Percentiles rank a stretch among this genome's conserved stretches.
Conservation (phyloP, 2,888 invertebrate species). For the Orgyia antiqua region DNA sequence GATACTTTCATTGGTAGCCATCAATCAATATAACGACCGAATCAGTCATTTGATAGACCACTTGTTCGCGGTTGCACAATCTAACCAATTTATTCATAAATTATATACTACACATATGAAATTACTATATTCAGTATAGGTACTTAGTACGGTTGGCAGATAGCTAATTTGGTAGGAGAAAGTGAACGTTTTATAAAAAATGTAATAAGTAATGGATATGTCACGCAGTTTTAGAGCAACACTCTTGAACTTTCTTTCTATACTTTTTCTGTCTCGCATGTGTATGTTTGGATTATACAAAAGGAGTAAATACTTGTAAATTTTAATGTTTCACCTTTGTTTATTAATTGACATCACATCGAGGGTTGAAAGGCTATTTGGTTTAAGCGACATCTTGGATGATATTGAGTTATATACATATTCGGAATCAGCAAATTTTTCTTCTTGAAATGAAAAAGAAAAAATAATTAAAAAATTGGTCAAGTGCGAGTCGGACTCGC, state of each 20-base stretch:
- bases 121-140: constrained; percentile 27
- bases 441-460: too few relatives aligned
- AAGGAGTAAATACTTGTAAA: too few relatives aligned
- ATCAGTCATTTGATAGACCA: constrained; percentile 19
- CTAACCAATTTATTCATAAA: constrained; percentile 36
- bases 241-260: not conserved
- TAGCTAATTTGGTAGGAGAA: constrained; percentile 35
- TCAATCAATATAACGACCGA: constrained; percentile 21
- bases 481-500: too few relatives aligned
- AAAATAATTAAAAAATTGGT: too few relatives aligned
- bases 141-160: constrained; percentile 21
- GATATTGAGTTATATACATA: too few relatives aligned
- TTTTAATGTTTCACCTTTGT: too few relatives aligned
- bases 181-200: constrained; percentile 30
- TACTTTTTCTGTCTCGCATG: too few relatives aligned
- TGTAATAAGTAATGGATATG: constrained; percentile 23
- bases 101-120: constrained; percentile 30
- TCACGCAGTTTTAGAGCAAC: constrained; percentile 10
- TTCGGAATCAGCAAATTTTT: too few relatives aligned
- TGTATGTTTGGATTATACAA: too few relatives aligned
- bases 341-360: too few relatives aligned
- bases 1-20: constrained; percentile 16
- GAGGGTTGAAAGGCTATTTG: too few relatives aligned
- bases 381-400: too few relatives aligned
- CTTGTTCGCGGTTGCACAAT: constrained; percentile 36